A percentile compares a stretch with the other conserved stretches of the same genome.
Conservation (phyloP, 2,113 vertebrate species). For the Podilymbus podiceps region DNA sequence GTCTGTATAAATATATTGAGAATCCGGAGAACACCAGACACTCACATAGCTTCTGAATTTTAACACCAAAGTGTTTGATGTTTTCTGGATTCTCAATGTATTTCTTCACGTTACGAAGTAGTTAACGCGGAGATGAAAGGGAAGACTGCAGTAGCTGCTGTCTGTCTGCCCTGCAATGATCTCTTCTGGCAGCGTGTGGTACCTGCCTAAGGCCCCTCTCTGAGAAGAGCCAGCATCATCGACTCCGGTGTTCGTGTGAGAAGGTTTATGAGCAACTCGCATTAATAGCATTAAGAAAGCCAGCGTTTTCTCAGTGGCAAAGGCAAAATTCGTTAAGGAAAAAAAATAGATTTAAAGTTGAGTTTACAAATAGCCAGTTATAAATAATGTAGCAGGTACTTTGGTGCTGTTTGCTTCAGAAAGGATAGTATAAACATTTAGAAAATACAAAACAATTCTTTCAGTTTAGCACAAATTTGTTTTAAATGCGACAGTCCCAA, state of each 20-base stretch:
- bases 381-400: not conserved
- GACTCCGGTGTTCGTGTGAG: not conserved
- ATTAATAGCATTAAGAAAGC: not conserved
- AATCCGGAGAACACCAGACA: not conserved
- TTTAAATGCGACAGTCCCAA: too few species aligned
- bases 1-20: not conserved
- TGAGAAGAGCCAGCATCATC: not conserved
- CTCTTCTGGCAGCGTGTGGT: not conserved
- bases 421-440: not conserved
- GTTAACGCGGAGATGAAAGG: not conserved
- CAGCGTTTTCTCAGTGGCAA: not conserved
- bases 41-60: not conserved
- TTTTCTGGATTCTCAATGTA: not conserved
- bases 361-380: not conserved
- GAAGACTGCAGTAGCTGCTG: not conserved
- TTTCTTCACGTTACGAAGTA: not conserved
- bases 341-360: not conserved
- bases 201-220: not conserved
- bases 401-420: not conserved
- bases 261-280: not conserved
- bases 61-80: not conserved
- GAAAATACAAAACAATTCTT: not conserved
- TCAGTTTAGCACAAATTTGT: not conserved
- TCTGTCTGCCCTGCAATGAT: not conserved
- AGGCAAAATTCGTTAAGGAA: not conserved